phyloP scores from a whole-genome alignment of 2,888 invertebrate species.

The Thereva nobilitata region DNA sequence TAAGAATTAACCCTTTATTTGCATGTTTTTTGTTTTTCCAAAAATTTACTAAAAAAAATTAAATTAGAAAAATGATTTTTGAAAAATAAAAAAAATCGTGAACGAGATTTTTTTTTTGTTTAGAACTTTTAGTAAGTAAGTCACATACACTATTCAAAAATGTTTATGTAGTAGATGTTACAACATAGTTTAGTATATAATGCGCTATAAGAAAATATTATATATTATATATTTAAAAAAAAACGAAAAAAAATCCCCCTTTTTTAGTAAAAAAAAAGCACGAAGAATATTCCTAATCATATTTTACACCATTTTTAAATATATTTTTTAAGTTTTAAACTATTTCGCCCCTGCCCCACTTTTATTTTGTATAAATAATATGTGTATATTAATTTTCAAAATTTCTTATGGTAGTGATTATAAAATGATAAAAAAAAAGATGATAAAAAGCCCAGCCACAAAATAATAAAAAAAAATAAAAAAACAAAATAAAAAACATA shows the following conservation, averaged over 20 bases:
- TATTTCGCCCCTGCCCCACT: not conserved
- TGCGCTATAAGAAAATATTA: not conserved
- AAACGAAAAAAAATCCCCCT: slow-evolving; percentile 19
- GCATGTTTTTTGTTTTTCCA: slow-evolving; percentile 11
- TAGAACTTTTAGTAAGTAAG: not conserved
- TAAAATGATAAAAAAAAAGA: slow-evolving; percentile 5
- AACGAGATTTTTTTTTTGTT: too few species aligned
- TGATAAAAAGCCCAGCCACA: slow-evolving; percentile 27
- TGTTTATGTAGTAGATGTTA: slow-evolving; percentile 1
- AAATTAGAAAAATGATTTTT: not conserved
- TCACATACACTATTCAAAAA: not conserved
- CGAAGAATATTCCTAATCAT: slow-evolving; percentile 36
- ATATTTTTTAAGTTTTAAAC: slow-evolving; percentile 17
- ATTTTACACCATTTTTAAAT: slow-evolving; percentile 15
- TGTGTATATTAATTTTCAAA: slow-evolving; percentile 3
- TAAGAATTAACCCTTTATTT: not conserved
- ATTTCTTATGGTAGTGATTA: slow-evolving; percentile 17
- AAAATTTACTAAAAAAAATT: not conserved
- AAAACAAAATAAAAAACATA: too few species aligned
- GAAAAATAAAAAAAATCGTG: too few species aligned
- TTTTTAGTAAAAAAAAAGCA: slow-evolving; percentile 20
- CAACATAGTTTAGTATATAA: not conserved
- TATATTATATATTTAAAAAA: slow-evolving; percentile 12
- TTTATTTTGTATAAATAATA: not conserved
- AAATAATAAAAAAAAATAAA: slow-evolving; percentile 7